phyloP scores from a whole-genome alignment of 2,888 invertebrate species.

The Nephrotoma flavescens region DNA sequence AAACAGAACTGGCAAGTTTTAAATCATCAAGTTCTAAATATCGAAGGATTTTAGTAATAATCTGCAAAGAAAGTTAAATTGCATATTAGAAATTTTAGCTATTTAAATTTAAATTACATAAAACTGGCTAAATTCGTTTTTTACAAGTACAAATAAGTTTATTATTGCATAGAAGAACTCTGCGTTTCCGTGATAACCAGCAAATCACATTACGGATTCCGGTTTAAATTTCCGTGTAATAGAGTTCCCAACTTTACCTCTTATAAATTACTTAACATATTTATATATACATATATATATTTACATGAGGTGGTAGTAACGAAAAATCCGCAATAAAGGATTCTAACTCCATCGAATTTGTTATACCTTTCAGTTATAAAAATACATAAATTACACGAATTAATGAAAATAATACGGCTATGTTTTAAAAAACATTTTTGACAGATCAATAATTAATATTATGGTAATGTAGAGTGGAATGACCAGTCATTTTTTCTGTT shows the following conservation, averaged over 20 bases:
- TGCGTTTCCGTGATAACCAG: no score
- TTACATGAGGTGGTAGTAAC: neutral
- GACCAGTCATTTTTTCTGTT: neutral
- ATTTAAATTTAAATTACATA: no score
- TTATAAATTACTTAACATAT: no score
- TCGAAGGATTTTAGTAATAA: neutral
- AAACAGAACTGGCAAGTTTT: neutral
- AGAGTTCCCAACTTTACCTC: no score
- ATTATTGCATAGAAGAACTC: no score
- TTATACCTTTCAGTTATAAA: no score
- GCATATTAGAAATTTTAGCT: no score
- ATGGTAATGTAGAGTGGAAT: neutral
- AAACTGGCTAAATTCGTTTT: no score
- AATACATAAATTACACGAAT: no score
- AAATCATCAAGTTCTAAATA: neutral
- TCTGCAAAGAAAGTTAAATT: neutral
- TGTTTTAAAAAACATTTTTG: neutral
- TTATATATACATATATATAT: neutral
- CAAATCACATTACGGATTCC: no score
- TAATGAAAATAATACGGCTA: neutral
- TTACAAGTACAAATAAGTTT: no score
- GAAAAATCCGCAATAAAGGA: neutral
- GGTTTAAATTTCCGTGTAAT: no score
- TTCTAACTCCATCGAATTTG: neutral
- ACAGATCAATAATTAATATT: neutral